Conservation (phyloP, 23 tunicate genomes). For the Trididemnum miniatum region DNA sequence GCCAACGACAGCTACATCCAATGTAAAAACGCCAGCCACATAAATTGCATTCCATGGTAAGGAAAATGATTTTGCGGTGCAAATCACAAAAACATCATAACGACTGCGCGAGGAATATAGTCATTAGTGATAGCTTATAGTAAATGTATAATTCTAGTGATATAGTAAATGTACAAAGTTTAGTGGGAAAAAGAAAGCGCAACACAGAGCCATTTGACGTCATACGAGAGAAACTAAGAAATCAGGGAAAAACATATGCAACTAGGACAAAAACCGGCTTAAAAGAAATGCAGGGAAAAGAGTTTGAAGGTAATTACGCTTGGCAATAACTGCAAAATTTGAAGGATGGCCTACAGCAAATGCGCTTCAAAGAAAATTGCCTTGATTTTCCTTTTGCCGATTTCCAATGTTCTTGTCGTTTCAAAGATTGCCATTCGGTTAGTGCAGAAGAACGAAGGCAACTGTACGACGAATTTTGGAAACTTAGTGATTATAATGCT, state of each 20-base stretch:
- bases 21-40: no score
- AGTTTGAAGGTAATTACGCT: background rate
- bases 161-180: no score
- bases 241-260: background rate
- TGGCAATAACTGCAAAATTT: no score
- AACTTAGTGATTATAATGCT: background rate
- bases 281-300: background rate
- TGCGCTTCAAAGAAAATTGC: no score
- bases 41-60: no score
- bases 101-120: no score
- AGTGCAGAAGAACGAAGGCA: background rate
- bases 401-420: background rate
- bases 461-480: background rate
- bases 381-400: background rate
- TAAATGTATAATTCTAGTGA: no score
- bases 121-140: no score
- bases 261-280: background rate
- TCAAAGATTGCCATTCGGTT: background rate
- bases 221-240: background rate
- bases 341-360: no score
- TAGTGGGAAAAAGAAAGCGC: background rate
- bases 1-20: no score
- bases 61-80: no score
- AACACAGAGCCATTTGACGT: background rate
- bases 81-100: no score